Evolutionary conservation across 2,113 vertebrate genomes (phyloP), one percentile per base, ranked within the genome.

Genomic region (Euleptes europaea): DNA sequence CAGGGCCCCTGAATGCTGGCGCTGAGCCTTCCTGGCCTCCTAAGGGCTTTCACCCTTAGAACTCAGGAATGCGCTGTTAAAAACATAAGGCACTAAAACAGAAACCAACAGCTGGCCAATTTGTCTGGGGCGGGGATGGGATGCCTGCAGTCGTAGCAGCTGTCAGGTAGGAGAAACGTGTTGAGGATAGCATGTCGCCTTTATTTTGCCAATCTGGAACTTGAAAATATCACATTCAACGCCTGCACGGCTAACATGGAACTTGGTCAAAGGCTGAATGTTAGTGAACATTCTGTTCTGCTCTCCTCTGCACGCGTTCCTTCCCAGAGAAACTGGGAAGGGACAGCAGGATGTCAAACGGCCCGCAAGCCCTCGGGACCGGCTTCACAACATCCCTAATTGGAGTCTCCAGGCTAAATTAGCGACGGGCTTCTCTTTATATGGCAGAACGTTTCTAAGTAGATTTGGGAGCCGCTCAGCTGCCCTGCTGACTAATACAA

Each of bases 361-460:
- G 14, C 9, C 14, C 8, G 6, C 26, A 1, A 6, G 26, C 82
- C 23, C 71, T 31, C 67, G 3, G 23, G 47, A 42, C 35, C 6
- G 54, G 13, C 23, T 84, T 40, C 33, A 51, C 28, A 54, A 49
- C 23, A 11, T 31, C 60, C 19, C 35, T 51, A 40, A 91, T 87
- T 90, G 78, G 75, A 86, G 90, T 87, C 75, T 84, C 88, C 87
- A 78, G 76, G 54, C 69, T 75, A 85, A 82, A 31, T 86, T 75
- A 87, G 86, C 54, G 38, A 40, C 75, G 70, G 60, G 73, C 0
- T 0, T 47, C 80, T 49, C 71, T 83, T 81, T 83, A 73, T 21
- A 84, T 82, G 84, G 88, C 88, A 81, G 73, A 85, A 86, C 44
- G 67, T 54, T 51, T 83, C 87, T 73, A 80, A 91, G 89, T 57